Conservation (phyloP, 2,797 vertebrate genomes). For the Sebastes trivittatus region DNA sequence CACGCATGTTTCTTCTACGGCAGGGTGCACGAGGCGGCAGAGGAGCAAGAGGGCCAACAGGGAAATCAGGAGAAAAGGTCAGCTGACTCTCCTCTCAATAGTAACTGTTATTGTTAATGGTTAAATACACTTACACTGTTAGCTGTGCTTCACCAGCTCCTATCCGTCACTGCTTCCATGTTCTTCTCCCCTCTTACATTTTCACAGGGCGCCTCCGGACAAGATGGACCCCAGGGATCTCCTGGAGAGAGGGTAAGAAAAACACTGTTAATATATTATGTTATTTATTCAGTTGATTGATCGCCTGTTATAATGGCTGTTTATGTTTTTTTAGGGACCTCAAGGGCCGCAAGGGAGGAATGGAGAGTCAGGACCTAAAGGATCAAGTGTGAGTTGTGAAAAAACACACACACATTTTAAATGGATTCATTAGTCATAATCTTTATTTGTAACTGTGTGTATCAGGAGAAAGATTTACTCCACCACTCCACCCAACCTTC, state of each 20-base stretch:
- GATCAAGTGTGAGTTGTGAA: constrained; percentile 87
- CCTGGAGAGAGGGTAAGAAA: constrained; percentile 91
- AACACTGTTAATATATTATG: background rate
- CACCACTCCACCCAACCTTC: background rate
- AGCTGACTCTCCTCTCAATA: constrained; percentile 30
- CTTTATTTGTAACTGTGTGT: background rate
- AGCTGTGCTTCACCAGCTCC: background rate
- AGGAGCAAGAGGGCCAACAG: constrained; percentile 92
- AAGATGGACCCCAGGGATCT: constrained; percentile 92
- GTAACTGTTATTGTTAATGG: background rate
- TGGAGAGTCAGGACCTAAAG: constrained; percentile 95
- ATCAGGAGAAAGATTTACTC: background rate
- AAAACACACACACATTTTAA: background rate
- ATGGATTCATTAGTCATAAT: background rate
- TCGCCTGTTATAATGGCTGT: background rate
- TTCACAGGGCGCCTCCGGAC: constrained; percentile 90
- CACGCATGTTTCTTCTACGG: constrained; percentile 3
- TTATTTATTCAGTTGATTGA: background rate
- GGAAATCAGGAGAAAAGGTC: constrained; percentile 97
- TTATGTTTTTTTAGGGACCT: constrained; percentile 82
- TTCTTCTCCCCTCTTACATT: constrained; percentile 1
- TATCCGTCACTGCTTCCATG: background rate
- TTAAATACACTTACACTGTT: background rate
- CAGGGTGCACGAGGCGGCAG: constrained; percentile 92
- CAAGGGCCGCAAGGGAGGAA: constrained; percentile 93